Conservation (phyloP, 1,140 invertebrate genomes). For the Pteromalus puparum region DNA sequence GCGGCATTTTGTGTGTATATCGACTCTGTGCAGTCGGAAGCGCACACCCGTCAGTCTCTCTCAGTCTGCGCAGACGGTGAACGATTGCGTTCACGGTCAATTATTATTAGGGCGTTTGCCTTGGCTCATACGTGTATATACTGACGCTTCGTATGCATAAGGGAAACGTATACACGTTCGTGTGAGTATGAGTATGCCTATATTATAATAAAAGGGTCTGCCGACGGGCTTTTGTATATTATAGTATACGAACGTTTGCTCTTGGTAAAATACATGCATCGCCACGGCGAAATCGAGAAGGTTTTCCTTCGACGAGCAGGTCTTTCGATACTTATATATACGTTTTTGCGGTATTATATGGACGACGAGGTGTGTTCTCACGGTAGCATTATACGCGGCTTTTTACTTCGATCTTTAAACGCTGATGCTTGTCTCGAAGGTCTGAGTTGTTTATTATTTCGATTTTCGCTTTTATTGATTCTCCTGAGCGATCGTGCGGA, state of each 20-base stretch:
- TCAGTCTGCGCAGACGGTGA: neutral
- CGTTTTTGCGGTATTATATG: too few species aligned
- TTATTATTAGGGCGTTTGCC: slow-evolving; percentile 47
- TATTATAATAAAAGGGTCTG: too few species aligned
- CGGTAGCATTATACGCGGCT: neutral
- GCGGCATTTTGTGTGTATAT: neutral
- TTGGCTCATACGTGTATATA: neutral
- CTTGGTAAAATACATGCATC: too few species aligned
- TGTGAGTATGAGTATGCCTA: too few species aligned
- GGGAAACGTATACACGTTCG: too few species aligned
- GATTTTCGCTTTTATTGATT: neutral
- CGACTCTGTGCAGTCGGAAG: slow-evolving; percentile 10
- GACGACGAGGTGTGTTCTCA: too few species aligned
- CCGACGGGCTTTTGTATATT: too few species aligned
- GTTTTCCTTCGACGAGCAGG: too few species aligned
- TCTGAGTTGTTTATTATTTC: neutral
- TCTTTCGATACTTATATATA: too few species aligned
- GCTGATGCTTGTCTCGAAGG: neutral
- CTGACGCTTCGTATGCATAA: neutral
- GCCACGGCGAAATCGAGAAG: too few species aligned
- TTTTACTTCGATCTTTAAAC: neutral
- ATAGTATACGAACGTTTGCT: too few species aligned
- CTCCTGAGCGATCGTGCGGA: neutral
- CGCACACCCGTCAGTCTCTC: too few species aligned
- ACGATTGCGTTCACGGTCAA: slow-evolving; percentile 39